Evolutionary conservation across 2,888 invertebrate genomes (phyloP).

Genomic region (Mimachlamys varia): DNA sequence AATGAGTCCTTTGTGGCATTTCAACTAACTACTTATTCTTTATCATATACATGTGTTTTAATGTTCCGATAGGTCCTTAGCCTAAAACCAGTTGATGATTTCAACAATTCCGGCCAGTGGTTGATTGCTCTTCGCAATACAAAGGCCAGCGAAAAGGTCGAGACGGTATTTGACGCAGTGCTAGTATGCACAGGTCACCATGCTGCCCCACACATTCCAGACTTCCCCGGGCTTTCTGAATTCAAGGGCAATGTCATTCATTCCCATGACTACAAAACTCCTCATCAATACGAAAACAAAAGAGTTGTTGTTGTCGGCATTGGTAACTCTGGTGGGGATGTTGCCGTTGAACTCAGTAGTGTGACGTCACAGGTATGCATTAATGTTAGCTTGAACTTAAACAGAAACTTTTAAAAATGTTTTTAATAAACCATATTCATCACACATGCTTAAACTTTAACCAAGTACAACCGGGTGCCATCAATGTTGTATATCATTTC

Average conservation of each 20-base stretch:
- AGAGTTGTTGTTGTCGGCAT: not conserved
- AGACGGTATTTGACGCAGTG: conserved; percentile 67
- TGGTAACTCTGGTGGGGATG: not conserved
- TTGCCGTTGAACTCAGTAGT: not conserved
- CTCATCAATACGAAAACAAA: not conserved
- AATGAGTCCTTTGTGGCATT: too few relatives aligned
- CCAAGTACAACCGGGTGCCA: too few relatives aligned
- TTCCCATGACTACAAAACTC: not conserved
- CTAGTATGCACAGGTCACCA: conserved; percentile 70
- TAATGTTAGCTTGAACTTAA: too few relatives aligned
- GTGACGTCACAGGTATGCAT: not conserved
- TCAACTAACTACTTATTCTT: too few relatives aligned
- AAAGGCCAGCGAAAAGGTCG: conserved; percentile 53
- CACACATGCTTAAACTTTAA: too few relatives aligned
- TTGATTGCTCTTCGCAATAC: conserved; percentile 62
- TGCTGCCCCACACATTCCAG: conserved; percentile 54
- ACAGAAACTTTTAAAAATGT: too few relatives aligned
- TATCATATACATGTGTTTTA: not conserved
- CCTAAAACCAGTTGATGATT: conserved; percentile 61
- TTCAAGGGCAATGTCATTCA: not conserved
- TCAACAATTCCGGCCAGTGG: conserved; percentile 71
- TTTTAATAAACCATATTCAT: too few relatives aligned
- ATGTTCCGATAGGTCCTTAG: conserved; percentile 47
- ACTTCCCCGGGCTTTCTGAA: conserved; percentile 53
- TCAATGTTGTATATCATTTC: too few relatives aligned